A percentile compares a stretch with the other conserved stretches of the same genome.
These are phyloP conservation scores for Eupithecia subumbrata DNA, from an alignment of 2,888 invertebrate species.

Conservation along the genomic window DNA sequence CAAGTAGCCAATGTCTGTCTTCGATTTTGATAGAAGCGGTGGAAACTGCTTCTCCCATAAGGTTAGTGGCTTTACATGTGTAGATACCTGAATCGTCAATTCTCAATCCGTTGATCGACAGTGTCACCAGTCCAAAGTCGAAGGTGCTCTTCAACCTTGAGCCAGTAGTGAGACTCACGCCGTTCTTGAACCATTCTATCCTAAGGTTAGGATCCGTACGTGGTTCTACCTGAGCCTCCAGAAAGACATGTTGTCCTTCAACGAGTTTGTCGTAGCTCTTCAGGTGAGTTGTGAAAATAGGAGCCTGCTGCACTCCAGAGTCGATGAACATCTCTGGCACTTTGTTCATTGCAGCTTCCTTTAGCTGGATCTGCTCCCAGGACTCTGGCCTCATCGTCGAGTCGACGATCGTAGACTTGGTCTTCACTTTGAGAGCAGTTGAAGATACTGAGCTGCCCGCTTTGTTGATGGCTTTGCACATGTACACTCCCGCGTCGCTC, in stretches of 20 bases:
- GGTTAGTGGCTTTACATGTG: conserved; percentile 96
- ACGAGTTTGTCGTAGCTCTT: conserved; percentile 92
- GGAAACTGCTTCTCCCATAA: conserved; percentile 96
- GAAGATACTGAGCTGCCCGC: conserved; percentile 98
- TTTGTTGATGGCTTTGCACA: conserved; percentile 96
- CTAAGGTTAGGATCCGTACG: conserved; percentile 93
- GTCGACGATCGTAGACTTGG: conserved; percentile 90
- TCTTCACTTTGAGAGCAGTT: conserved; percentile 94
- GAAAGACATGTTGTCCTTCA: conserved; percentile 93
- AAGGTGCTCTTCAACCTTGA: conserved; percentile 96
- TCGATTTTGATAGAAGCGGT: conserved; percentile 95
- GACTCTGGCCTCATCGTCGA: conserved; percentile 95
- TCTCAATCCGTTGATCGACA: conserved; percentile 94
- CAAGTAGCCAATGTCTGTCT: conserved; percentile 94
- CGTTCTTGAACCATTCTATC: conserved; percentile 97
- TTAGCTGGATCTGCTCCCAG: conserved; percentile 95
- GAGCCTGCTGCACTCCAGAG: conserved; percentile 93
- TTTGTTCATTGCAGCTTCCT: conserved; percentile 96
- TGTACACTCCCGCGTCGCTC: conserved; percentile 96
- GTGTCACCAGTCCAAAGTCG: conserved; percentile 97
- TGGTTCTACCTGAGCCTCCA: conserved; percentile 96
- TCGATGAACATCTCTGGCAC: conserved; percentile 95
- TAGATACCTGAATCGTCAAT: conserved; percentile 97
- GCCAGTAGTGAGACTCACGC: conserved; percentile 92
- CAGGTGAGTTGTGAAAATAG: conserved; percentile 97